phyloP scores from a whole-genome alignment of 2,888 invertebrate species.

The Limnephilus lunatus region DNA sequence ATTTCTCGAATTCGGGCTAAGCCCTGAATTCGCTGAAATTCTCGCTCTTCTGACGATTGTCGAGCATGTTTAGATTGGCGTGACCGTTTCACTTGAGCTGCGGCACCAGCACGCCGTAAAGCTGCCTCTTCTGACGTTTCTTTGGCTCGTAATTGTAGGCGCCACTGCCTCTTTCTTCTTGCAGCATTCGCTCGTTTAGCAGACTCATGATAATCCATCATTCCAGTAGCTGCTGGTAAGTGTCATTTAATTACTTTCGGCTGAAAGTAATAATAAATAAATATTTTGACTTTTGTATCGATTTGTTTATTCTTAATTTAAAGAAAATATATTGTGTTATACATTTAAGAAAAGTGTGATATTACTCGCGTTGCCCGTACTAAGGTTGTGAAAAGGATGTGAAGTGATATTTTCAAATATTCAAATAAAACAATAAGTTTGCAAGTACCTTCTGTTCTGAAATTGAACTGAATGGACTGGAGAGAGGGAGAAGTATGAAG shows the following conservation, averaged over 20 bases:
- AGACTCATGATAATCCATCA: background rate
- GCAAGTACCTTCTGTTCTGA: background rate
- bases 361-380: background rate
- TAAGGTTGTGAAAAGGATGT: background rate
- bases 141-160: background rate
- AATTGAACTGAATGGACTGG: background rate
- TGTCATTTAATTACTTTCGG: background rate
- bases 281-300: background rate
- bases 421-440: background rate
- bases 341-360: background rate
- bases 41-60: background rate
- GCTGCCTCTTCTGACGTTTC: background rate
- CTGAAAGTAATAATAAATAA: constrained; percentile 2
- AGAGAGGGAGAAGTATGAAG: background rate
- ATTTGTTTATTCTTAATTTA: background rate
- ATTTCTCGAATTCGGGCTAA: background rate
- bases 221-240: background rate
- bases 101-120: background rate
- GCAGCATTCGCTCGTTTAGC: background rate
- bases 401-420: background rate
- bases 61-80: background rate
- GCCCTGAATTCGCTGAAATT: background rate
- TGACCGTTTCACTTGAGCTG: background rate
- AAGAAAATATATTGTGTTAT: background rate
- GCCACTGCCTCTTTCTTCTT: background rate